phyloP scores from a whole-genome alignment of 2,113 vertebrate species.

The Potamarius usumacintae region DNA sequence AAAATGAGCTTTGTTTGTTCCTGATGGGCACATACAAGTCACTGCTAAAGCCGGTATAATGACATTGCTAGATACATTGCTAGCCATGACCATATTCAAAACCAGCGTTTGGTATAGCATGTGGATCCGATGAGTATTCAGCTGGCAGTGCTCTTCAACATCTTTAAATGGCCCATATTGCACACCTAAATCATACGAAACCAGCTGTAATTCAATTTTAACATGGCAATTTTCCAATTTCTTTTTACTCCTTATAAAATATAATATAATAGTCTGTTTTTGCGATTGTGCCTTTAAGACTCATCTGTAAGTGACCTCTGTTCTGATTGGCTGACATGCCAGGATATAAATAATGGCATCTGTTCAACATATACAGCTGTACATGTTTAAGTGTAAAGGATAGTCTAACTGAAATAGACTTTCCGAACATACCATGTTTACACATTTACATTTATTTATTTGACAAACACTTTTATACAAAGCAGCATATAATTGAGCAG shows the following conservation, averaged over 20 bases:
- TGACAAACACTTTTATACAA: neutral
- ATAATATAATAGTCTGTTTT: neutral
- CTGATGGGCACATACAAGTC: constrained; percentile 9
- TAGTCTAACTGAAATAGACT: neutral
- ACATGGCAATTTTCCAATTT: neutral
- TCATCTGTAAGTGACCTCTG: neutral
- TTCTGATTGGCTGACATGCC: constrained; percentile 6
- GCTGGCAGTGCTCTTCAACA: neutral
- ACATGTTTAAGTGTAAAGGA: neutral
- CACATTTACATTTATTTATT: neutral
- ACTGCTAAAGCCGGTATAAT: neutral
- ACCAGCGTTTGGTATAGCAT: neutral
- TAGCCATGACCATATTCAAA: neutral
- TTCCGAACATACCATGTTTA: neutral
- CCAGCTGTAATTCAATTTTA: neutral
- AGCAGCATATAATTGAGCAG: neutral
- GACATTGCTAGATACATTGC: neutral
- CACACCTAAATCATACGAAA: constrained; percentile 6
- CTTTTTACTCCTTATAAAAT: neutral
- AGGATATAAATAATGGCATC: constrained; percentile 5
- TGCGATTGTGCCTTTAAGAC: neutral
- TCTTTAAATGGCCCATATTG: neutral
- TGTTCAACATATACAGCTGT: neutral
- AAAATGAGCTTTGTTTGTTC: constrained; percentile 16
- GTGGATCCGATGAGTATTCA: neutral